phyloP scores from a whole-genome alignment of 2,113 vertebrate genomes.

The Boulengeromyrus knoepffleri region DNA sequence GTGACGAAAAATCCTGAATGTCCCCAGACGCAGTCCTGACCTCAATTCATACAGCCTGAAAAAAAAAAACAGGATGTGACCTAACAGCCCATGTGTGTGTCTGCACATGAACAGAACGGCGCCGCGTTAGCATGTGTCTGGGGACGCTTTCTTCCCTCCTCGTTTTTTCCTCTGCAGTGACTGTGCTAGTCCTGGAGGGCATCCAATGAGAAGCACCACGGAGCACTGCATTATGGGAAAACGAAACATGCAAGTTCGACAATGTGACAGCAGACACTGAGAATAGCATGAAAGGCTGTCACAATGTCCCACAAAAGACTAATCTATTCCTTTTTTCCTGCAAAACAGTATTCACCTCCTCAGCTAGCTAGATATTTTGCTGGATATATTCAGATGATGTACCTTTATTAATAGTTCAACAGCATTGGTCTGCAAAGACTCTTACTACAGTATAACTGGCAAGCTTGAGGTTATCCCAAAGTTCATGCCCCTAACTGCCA shows the following conservation, averaged over 20 bases:
- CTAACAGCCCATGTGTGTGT: neutral
- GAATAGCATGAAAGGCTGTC: neutral
- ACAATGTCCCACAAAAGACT: neutral
- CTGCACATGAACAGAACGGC: neutral
- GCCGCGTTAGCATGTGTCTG: neutral
- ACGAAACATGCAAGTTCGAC: slow-evolving; percentile 24
- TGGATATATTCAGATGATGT: neutral
- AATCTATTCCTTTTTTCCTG: neutral
- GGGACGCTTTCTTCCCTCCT: neutral
- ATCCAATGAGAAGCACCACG: neutral
- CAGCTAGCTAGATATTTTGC: neutral
- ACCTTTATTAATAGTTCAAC: neutral
- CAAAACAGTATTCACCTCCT: neutral
- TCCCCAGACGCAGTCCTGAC: neutral
- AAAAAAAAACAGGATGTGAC: neutral
- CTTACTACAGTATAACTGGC: neutral
- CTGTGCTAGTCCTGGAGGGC: neutral
- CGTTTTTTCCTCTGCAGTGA: neutral
- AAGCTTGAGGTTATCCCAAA: neutral
- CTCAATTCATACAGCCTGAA: neutral
- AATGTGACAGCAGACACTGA: neutral
- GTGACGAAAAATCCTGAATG: neutral
- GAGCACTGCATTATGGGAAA: slow-evolving; percentile 4
- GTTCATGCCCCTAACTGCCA: slow-evolving; percentile 11
- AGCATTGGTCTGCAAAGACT: neutral